Evolutionary conservation across 2,888 invertebrate species (phyloP), one percentile per base, ranked within the genome.

Genomic region (Acanthococcus lagerstroemiae): DNA sequence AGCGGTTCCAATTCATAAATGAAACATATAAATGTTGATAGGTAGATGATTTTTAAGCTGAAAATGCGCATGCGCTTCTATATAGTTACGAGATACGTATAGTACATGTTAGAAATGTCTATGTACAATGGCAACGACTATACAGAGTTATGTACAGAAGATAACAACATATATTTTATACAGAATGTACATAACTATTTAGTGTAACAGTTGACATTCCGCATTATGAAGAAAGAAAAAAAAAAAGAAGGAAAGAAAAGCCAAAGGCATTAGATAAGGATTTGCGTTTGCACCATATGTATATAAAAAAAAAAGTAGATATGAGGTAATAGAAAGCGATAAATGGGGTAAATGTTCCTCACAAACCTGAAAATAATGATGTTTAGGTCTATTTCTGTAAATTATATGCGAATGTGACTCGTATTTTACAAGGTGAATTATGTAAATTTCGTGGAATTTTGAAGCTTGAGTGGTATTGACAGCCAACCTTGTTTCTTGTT

Each of bases 221-320:
- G 61, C 61, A 61, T 61, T 52, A 61, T 61, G 26, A 26, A 22
- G 17, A 52, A 22, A 37, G n/a, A 37, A 37, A 37, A 37, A n/a
- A 37, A 37, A 37, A n/a, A n/a, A 37, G n/a, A 37, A 37, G n/a
- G 12, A n/a, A 52, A 52, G 15, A 27, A 52, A 61, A 61, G 61
- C 61, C 61, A 19, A n/a, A 61, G 61, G 61, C 61, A 50, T 61
- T 61, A 61, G 61, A 19, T 27, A 54, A 54, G 50, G 54, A 54
- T 52, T 61, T 61, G 61, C 61, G 30, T 61, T 61, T 61, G 61
- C 61, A 61, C 61, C 61, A 21, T 61, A 61, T 25, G 46, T 48
- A 44, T 12, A 46, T 50, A 22, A 30, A 26, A 27, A 27, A 61
- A 27, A 61, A 44, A 57, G 24, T 44, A 12, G 19, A 15, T 45